Evolutionary conservation across 2,797 vertebrate species (phyloP).

Genomic region (Poeciliopsis paucimaculata): DNA sequence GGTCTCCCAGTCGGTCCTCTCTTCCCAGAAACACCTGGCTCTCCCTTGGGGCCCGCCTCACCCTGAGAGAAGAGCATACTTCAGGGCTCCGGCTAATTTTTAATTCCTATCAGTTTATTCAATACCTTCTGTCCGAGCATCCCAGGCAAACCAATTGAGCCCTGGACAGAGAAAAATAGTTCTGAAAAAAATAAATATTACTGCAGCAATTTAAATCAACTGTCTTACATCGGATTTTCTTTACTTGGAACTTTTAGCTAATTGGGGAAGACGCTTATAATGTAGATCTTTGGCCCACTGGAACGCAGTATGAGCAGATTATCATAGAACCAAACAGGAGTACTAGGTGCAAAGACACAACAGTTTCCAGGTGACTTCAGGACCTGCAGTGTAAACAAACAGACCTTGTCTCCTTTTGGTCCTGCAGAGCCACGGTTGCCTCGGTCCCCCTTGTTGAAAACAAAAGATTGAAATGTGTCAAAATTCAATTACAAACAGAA

Average conservation of each 20-base stretch:
- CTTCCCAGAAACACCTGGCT: conserved; percentile 84
- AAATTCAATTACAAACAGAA: not conserved
- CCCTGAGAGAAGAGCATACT: conserved; percentile 76
- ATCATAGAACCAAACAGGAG: not conserved
- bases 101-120: not conserved
- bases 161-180: conserved; percentile 51
- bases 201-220: conserved; percentile 9
- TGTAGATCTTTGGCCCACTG: not conserved
- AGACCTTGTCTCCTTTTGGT: conserved; percentile 84
- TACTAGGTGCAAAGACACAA: not conserved
- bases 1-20: conserved; percentile 92
- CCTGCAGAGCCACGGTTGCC: conserved; percentile 76
- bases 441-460: conserved; percentile 53
- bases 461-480: not conserved
- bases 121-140: conserved; percentile 93
- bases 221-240: not conserved
- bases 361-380: conserved; percentile 1
- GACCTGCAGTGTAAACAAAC: not conserved
- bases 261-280: not conserved
- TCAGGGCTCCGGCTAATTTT: not conserved
- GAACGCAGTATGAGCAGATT: not conserved
- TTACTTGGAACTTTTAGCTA: not conserved
- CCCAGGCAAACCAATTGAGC: conserved; percentile 87
- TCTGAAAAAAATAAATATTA: conserved; percentile 9
- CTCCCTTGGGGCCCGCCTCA: conserved; percentile 92